Base-by-base conservation (phyloP, 30 jellyfish, hydroid and myxozoan species). In the Clytia hemisphaerica region DNA sequence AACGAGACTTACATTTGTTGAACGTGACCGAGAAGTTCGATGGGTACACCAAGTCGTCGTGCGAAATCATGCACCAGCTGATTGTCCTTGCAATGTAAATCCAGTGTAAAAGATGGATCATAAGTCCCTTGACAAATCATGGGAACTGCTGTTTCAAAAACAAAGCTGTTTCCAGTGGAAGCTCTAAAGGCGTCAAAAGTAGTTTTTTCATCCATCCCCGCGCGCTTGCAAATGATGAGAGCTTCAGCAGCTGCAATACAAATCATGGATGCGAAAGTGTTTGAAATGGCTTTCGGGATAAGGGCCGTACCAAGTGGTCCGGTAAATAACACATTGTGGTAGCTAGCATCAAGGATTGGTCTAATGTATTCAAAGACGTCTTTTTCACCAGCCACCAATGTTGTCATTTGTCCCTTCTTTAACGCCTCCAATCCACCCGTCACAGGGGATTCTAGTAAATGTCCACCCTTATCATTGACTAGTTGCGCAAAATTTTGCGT, bases 371-470 rank as follows among this genome's bases (percentile, higher is more conserved):
- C 69, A 32, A 45, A 65, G 30, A 77, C 57, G 1, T 42, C 7
- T 40, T 77, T 68, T 4, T 77, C 92, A 4, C 92, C 92, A 30
- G 80, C 67, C 54, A 77, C 92, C 16, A 77, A 49, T 1, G 67
- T 82, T 0, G 92, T 77, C 92, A 77, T 77, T 15, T 45, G 79
- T 40, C 82, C 92, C 55, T 77, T 78, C 49, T 77, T 77, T 32
- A 77, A 49, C 63, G 67, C 71, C 31, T 78, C 92, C 81, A 77
- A 57, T n/a, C 92, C 92, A 42, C 92, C 92, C 1, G 92, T 77
- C n/a, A 77, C 82, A 15, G 92, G 92, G 7, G 92, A 81, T 45
- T 77, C 92, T 16, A 77, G 51, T 28, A 77, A 67, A 10, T 71
- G 73, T 5, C 65, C 92, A 0, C 77, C 82, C n/a, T 61, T 62